A percentile compares a stretch with the other conserved stretches of the same genome.
Evolutionary conservation across 2,797 vertebrate species (phyloP).

Genomic region (Galaxias olidus): DNA sequence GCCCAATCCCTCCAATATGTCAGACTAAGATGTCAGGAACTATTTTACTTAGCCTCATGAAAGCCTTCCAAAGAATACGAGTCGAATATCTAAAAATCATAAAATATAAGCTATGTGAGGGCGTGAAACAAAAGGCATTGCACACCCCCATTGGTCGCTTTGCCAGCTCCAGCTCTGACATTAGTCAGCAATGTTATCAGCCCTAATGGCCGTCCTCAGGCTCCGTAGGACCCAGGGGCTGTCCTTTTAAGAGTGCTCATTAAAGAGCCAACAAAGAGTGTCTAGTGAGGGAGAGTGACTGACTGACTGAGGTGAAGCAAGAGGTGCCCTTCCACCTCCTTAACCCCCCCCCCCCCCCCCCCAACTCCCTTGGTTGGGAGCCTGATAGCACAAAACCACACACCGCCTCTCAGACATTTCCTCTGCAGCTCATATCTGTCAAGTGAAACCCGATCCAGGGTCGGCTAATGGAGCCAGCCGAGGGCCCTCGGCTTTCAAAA

Average conservation of each 20-base stretch:
- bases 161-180: constrained; percentile 60
- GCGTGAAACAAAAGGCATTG: constrained; percentile 5
- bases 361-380: constrained; percentile 43
- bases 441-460: constrained; percentile 75
- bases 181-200: constrained; percentile 78
- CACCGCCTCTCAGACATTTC: constrained; percentile 58
- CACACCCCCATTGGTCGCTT: constrained; percentile 38
- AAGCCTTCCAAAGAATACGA: too few relatives aligned
- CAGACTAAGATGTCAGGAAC: too few relatives aligned
- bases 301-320: constrained; percentile 54
- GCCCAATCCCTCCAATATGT: too few relatives aligned
- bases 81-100: too few relatives aligned
- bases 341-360: constrained; percentile 36
- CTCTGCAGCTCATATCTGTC: constrained; percentile 73
- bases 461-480: constrained; percentile 76
- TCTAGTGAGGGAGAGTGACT: constrained; percentile 50
- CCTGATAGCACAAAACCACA: constrained; percentile 66
- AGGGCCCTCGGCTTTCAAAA: constrained; percentile 75
- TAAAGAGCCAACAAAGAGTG: constrained; percentile 79
- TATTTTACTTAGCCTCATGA: too few relatives aligned
- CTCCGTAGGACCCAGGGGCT: constrained; percentile 60
- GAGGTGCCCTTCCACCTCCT: constrained; percentile 34
- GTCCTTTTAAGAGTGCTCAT: constrained; percentile 80
- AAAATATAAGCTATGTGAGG: neutral
- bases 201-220: constrained; percentile 71